A percentile compares a stretch with the other conserved stretches of the same genome.
Conservation (phyloP, 2,888 invertebrate genomes). For the Torymus texanus region DNA sequence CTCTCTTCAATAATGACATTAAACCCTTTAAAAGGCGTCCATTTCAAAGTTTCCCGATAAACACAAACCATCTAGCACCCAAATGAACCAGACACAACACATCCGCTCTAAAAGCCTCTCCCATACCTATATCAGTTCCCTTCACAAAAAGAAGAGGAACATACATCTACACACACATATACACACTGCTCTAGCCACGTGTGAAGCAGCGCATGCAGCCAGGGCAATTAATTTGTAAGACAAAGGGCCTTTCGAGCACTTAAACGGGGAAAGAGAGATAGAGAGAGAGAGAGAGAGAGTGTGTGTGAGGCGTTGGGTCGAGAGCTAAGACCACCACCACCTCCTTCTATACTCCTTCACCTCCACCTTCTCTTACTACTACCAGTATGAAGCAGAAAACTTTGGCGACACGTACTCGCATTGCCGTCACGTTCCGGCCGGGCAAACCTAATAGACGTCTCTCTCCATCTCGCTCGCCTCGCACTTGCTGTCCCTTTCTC, state of each 20-base stretch:
- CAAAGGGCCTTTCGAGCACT: conserved; percentile 44
- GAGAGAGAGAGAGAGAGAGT: neutral
- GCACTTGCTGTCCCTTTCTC: no score
- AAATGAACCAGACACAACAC: conserved; percentile 4
- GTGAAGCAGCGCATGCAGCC: conserved; percentile 11
- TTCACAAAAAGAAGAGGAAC: no score
- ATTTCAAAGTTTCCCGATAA: no score
- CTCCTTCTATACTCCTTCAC: no score
- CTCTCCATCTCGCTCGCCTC: conserved; percentile 29
- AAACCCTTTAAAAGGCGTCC: no score
- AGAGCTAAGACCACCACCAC: neutral
- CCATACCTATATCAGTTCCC: no score
- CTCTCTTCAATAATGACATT: no score
- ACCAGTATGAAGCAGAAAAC: neutral
- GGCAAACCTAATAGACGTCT: conserved; percentile 63
- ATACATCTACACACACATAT: no score
- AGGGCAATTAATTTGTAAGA: conserved; percentile 49
- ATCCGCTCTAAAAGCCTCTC: neutral
- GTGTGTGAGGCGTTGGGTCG: neutral
- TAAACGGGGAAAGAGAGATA: conserved; percentile 15
- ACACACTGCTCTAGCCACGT: no score
- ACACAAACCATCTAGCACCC: neutral
- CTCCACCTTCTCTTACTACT: no score
- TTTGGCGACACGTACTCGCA: conserved; percentile 49
- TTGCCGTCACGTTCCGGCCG: conserved; percentile 62